These are phyloP conservation scores for Ormia ochracea DNA, from an alignment of 2,888 invertebrate genomes.

Conservation along the genomic window DNA sequence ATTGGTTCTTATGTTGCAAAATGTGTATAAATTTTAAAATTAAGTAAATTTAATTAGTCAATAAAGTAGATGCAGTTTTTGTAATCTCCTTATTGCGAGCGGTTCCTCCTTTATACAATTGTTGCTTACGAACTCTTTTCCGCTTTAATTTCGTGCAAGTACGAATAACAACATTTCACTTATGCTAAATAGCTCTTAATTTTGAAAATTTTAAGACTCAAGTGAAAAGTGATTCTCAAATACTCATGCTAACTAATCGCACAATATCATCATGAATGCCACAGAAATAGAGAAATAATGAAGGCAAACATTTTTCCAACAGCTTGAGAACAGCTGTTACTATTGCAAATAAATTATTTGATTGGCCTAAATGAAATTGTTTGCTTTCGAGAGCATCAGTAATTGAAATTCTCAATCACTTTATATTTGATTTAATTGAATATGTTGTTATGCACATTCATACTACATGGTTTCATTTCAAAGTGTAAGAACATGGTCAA, in stretches of 20 bases:
- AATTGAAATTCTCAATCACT: constrained; percentile 3
- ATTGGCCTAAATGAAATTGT: constrained; percentile 11
- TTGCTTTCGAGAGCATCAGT: constrained; percentile 15
- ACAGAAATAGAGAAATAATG: background rate
- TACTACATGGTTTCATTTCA: background rate
- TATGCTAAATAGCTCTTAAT: no score
- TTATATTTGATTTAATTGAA: background rate
- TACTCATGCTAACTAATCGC: background rate
- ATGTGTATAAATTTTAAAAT: no score
- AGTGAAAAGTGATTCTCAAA: background rate
- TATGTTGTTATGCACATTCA: background rate
- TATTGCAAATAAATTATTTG: background rate
- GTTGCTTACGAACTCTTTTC: no score
- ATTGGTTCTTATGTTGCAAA: no score
- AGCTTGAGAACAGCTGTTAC: constrained; percentile 24
- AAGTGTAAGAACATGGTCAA: constrained; percentile 7
- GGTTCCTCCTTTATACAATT: no score
- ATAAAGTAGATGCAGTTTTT: no score
- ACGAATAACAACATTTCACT: no score
- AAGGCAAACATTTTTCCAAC: constrained; percentile 7
- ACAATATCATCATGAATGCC: background rate
- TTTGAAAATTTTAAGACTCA: no score
- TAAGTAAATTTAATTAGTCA: no score
- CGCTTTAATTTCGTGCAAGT: no score
- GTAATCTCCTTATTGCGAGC: no score